Evolutionary conservation across 2,888 invertebrate species (phyloP).

Genomic region (Galeruca laticollis): DNA sequence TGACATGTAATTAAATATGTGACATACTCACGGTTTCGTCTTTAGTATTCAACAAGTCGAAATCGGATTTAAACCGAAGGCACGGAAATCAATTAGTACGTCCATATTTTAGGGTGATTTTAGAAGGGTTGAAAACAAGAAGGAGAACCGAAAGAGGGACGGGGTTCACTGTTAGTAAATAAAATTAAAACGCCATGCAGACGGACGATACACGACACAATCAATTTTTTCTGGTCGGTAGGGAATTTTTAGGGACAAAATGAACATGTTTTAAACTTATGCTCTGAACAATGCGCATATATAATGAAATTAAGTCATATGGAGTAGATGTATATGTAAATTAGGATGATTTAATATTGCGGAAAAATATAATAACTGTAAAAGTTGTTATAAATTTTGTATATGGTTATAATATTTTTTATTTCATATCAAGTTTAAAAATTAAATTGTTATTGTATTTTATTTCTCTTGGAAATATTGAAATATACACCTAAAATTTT

Average conservation of each 20-base stretch:
- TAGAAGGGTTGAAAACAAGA: not conserved
- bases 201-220: not conserved
- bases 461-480: no score
- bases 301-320: not conserved
- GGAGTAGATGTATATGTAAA: not conserved
- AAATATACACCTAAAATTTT: no score
- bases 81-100: conserved; percentile 4
- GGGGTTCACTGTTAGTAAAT: not conserved
- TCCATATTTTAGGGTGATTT: conserved; percentile 11
- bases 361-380: no score
- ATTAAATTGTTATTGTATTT: no score
- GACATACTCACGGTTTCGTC: not conserved
- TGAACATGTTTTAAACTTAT: not conserved
- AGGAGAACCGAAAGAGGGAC: not conserved
- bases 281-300: no score
- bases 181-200: not conserved
- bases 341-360: not conserved
- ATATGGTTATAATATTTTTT: no score
- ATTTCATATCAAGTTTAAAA: no score
- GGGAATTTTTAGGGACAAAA: not conserved
- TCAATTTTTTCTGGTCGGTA: conserved; percentile 7
- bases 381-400: no score
- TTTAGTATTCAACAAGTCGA: not conserved
- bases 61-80: not conserved
- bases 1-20: not conserved